phyloP scores from a whole-genome alignment of 2,888 invertebrate species.

The Stegophylla sp. region DNA sequence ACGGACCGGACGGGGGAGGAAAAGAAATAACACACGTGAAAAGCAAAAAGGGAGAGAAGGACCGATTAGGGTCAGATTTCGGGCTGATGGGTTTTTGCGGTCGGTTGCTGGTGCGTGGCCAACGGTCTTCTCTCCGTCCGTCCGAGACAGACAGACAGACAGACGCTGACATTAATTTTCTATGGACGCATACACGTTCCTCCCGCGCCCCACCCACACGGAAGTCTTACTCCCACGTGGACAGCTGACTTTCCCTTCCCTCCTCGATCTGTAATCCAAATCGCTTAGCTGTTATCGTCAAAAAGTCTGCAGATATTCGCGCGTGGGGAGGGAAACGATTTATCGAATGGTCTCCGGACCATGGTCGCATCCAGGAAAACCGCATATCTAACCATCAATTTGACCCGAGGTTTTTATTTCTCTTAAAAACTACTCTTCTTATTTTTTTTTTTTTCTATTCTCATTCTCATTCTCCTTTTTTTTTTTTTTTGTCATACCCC shows the following conservation, averaged over 20 bases:
- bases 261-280: conserved; percentile 29
- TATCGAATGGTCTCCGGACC: conserved; percentile 7
- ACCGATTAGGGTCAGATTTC: conserved; percentile 49
- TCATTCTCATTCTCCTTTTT: not conserved
- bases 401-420: conserved; percentile 8
- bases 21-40: not conserved
- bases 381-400: not conserved
- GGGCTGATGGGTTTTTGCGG: conserved; percentile 47
- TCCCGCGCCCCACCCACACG: not conserved
- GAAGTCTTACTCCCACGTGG: not conserved
- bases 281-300: conserved; percentile 38
- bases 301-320: conserved; percentile 24
- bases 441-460: too few relatives aligned
- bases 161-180: conserved; percentile 56
- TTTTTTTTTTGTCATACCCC: too few relatives aligned
- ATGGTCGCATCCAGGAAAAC: conserved; percentile 4
- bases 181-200: not conserved
- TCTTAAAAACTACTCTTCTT: not conserved
- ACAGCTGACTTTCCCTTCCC: conserved; percentile 3
- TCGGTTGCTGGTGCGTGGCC: conserved; percentile 40
- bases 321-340: conserved; percentile 30
- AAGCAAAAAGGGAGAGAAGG: conserved; percentile 28
- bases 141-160: conserved; percentile 30
- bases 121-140: conserved; percentile 29
- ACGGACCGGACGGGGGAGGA: not conserved